Percentiles rank a stretch among this genome's conserved stretches.
phyloP scores from a whole-genome alignment of 37 sponge, comb jelly and placozoan genomes.

The Spongilla lacustris region DNA sequence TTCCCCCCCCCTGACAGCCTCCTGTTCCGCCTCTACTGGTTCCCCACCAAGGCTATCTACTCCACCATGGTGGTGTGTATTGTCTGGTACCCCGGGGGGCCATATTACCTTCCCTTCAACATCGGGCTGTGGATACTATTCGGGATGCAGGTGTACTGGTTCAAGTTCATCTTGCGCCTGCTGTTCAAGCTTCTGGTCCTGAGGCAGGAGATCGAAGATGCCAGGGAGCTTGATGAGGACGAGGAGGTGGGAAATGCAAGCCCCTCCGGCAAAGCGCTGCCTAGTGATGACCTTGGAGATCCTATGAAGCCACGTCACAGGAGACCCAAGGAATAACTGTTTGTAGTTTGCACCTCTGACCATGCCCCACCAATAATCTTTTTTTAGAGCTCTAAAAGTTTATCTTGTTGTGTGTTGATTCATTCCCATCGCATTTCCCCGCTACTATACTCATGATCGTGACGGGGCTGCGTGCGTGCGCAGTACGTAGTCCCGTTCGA shows the following conservation, averaged over 20 bases:
- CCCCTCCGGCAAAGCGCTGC: not conserved
- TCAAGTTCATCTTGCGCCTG: constrained; percentile 66
- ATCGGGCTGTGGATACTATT: constrained; percentile 62
- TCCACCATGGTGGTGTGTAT: constrained; percentile 55
- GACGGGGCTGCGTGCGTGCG: too few species aligned
- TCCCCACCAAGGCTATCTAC: constrained; percentile 74
- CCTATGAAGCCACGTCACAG: not conserved
- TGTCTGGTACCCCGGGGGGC: constrained; percentile 44
- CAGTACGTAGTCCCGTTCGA: too few species aligned
- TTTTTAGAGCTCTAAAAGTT: too few species aligned
- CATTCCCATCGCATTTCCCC: too few species aligned
- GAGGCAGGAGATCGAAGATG: constrained; percentile 45
- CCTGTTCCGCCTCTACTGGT: constrained; percentile 79
- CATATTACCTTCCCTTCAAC: constrained; percentile 74
- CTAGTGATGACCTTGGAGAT: not conserved
- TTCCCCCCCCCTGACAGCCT: not conserved
- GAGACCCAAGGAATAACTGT: not conserved
- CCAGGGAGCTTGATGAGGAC: constrained; percentile 52
- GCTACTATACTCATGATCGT: too few species aligned
- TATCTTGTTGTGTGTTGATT: too few species aligned
- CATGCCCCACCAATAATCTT: too few species aligned
- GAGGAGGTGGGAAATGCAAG: not conserved
- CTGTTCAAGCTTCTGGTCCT: constrained; percentile 52
- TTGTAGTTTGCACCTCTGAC: too few species aligned
- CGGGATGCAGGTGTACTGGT: constrained; percentile 66